phyloP scores from a whole-genome alignment of 53 echinoderm and acorn worm species.

The Stichopus horrens region DNA sequence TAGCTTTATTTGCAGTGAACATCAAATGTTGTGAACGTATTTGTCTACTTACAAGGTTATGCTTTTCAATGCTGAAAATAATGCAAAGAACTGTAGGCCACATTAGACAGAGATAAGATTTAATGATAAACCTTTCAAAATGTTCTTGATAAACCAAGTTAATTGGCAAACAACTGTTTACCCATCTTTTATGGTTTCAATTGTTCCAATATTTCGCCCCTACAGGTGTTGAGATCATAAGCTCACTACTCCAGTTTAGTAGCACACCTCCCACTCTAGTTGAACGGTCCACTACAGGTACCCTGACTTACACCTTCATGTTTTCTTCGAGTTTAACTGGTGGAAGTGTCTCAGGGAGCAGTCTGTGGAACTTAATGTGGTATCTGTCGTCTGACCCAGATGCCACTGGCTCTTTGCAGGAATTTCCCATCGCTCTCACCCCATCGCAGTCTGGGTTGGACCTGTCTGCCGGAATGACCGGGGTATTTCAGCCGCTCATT shows the following conservation, averaged over 20 bases:
- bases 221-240: conserved; percentile 64
- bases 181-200: background rate
- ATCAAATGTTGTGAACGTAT: background rate
- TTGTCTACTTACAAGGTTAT: background rate
- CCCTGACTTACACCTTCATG: conserved; percentile 54
- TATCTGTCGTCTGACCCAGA: conserved; percentile 71
- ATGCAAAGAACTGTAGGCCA: too few relatives aligned
- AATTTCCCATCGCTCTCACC: conserved; percentile 15
- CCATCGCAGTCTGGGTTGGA: conserved; percentile 19
- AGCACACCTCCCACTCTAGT: conserved; percentile 52
- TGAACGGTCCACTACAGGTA: conserved; percentile 53
- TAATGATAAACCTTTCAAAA: too few relatives aligned
- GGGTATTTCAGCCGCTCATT: background rate
- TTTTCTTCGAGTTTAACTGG: conserved; percentile 54
- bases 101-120: too few relatives aligned
- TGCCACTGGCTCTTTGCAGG: conserved; percentile 56
- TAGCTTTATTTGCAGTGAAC: background rate
- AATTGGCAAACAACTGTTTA: too few relatives aligned
- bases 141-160: too few relatives aligned
- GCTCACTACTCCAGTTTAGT: conserved; percentile 20
- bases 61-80: too few relatives aligned
- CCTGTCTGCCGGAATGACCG: conserved; percentile 39
- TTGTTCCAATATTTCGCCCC: background rate
- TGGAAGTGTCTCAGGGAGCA: conserved; percentile 62
- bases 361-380: conserved; percentile 76